These are phyloP conservation scores for Ceratoteleas bidentatus DNA, from an alignment of 1,140 invertebrate genomes.

Conservation along the genomic window DNA sequence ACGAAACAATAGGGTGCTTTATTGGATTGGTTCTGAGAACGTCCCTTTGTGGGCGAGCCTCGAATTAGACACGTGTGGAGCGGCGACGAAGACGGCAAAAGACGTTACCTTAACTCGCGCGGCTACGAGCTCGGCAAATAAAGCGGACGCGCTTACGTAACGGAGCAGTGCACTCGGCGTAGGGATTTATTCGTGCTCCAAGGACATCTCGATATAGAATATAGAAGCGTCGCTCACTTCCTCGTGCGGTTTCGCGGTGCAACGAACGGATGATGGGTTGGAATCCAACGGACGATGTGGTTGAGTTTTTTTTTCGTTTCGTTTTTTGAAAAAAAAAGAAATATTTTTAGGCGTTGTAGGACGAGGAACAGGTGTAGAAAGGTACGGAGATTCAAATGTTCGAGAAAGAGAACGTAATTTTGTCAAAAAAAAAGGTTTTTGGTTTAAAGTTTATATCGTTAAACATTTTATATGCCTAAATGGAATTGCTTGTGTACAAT, in stretches of 20 bases:
- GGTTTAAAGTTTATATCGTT: too few relatives aligned
- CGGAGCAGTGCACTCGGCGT: conserved; percentile 77
- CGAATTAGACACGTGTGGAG: conserved; percentile 60
- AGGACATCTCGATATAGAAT: conserved; percentile 70
- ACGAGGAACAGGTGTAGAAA: too few relatives aligned
- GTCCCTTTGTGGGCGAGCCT: conserved; percentile 51
- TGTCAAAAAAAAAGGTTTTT: too few relatives aligned
- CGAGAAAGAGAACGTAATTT: too few relatives aligned
- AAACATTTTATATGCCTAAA: too few relatives aligned
- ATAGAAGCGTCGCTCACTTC: conserved; percentile 34
- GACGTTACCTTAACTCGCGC: conserved; percentile 49
- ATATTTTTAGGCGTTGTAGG: too few relatives aligned
- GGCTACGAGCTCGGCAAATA: conserved; percentile 69
- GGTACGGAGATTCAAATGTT: too few relatives aligned
- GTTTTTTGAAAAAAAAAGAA: too few relatives aligned
- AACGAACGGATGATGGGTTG: conserved; percentile 31
- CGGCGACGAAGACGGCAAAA: conserved; percentile 38
- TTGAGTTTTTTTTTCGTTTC: too few relatives aligned
- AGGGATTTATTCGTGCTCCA: conserved; percentile 75
- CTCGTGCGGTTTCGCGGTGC: conserved; percentile 47
- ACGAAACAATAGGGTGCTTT: conserved; percentile 57
- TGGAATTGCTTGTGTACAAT: too few relatives aligned
- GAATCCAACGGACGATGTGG: too few relatives aligned
- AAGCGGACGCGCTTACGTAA: conserved; percentile 73
- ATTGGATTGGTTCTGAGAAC: conserved; percentile 59